Conservation (phyloP, 2,888 invertebrate species). For the Actias luna region DNA sequence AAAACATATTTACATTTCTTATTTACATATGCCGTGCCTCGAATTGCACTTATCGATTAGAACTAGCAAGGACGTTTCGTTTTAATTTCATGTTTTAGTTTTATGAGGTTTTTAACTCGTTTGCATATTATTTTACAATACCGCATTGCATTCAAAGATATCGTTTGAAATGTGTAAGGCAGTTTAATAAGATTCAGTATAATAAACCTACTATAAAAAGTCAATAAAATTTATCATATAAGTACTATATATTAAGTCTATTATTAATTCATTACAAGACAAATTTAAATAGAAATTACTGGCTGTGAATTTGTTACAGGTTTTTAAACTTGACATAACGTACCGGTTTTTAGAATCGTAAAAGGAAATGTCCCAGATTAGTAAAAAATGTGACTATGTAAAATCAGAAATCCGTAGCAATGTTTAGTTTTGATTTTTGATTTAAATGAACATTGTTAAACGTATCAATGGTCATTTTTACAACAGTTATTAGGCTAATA, state of each 20-base stretch:
- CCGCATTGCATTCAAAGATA: constrained; percentile 16
- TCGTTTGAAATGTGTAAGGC: constrained; percentile 5
- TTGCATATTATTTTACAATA: constrained; percentile 15
- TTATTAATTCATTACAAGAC: background rate
- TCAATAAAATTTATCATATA: background rate
- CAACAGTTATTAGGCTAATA: background rate
- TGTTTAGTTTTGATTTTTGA: too few relatives aligned
- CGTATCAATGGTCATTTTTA: background rate
- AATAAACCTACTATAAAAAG: background rate
- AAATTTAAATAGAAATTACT: background rate
- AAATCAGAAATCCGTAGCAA: too few relatives aligned
- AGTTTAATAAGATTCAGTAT: background rate
- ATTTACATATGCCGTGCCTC: constrained; percentile 77
- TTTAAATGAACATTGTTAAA: background rate
- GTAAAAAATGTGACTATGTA: too few relatives aligned
- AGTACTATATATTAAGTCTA: background rate
- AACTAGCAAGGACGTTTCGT: constrained; percentile 30
- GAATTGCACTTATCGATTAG: constrained; percentile 73
- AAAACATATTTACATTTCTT: constrained; percentile 66
- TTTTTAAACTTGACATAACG: too few relatives aligned
- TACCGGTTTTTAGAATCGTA: too few relatives aligned
- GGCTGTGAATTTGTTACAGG: background rate
- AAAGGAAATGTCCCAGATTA: too few relatives aligned
- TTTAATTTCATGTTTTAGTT: constrained; percentile 28
- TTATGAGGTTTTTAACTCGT: constrained; percentile 24